Conservation (phyloP, 2,113 vertebrate species). For the Channa argus region DNA sequence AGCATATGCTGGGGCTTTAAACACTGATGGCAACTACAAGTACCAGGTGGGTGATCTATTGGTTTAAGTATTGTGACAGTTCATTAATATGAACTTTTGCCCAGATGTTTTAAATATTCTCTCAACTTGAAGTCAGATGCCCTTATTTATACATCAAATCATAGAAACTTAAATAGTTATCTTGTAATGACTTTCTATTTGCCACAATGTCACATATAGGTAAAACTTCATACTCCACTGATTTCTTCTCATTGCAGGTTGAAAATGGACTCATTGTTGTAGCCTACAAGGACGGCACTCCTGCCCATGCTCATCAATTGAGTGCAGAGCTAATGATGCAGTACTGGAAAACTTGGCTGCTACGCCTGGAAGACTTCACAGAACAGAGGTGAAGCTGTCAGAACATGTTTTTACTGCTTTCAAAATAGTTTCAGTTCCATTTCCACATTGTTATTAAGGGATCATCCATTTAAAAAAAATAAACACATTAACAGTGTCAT, state of each 20-base stretch:
- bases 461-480: not conserved
- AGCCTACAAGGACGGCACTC: constrained; percentile 93
- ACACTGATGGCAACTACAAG: constrained; percentile 90
- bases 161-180: not conserved
- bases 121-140: not conserved
- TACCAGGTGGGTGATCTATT: constrained; percentile 92
- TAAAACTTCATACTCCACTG: not conserved
- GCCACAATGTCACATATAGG: not conserved
- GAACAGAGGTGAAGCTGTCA: constrained; percentile 71
- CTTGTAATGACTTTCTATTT: not conserved
- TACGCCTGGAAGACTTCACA: constrained; percentile 89
- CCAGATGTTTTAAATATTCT: not conserved
- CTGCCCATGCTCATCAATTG: constrained; percentile 90
- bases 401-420: not conserved
- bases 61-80: not conserved
- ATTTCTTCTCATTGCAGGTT: constrained; percentile 80
- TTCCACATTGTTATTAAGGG: not conserved
- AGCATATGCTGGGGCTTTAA: constrained; percentile 94
- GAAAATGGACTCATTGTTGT: constrained; percentile 92
- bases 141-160: not conserved
- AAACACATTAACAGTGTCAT: too few species aligned
- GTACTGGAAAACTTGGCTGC: constrained; percentile 93
- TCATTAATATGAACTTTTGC: not conserved
- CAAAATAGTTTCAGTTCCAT: not conserved
- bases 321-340: constrained; percentile 81